Percentiles rank a stretch among this genome's conserved stretches.
Conservation (phyloP, 53 echinoderm and acorn worm species). For the Temnopleurus reevesii region DNA sequence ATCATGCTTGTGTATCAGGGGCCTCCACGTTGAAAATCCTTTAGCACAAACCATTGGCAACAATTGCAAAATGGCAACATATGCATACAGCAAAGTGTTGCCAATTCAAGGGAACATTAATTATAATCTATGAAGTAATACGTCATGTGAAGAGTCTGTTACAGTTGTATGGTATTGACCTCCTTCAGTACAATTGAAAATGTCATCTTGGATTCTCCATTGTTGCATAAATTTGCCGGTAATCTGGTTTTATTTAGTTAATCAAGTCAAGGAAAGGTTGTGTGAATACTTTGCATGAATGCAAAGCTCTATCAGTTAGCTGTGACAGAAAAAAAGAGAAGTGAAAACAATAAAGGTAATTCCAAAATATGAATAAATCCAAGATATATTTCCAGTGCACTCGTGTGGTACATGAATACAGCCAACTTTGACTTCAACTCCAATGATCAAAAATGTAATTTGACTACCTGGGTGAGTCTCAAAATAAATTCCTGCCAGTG, state of each 20-base stretch:
- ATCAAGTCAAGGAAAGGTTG: conserved; percentile 4
- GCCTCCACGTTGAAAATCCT: not conserved
- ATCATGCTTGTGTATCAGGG: conserved; percentile 76
- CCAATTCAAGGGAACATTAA: not conserved
- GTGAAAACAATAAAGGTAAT: too few relatives aligned
- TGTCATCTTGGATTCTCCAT: not conserved
- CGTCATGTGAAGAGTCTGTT: not conserved
- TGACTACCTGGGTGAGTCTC: not conserved
- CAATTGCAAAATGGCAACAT: not conserved
- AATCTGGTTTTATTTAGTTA: not conserved
- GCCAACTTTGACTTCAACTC: not conserved
- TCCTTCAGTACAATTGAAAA: not conserved
- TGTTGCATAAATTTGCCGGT: not conserved
- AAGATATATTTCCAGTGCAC: not conserved
- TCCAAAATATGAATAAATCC: conserved; percentile 12
- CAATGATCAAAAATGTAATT: not conserved
- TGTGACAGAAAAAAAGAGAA: not conserved
- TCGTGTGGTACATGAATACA: not conserved
- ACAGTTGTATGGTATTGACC: too few relatives aligned
- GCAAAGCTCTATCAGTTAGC: not conserved
- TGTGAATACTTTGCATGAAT: not conserved
- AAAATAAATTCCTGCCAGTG: conserved; percentile 7
- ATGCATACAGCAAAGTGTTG: too few relatives aligned
- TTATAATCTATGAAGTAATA: not conserved
- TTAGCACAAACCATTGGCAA: conserved; percentile 31